Base-by-base conservation (phyloP, 2,888 invertebrate species). In the Calliscelio sp. region DNA sequence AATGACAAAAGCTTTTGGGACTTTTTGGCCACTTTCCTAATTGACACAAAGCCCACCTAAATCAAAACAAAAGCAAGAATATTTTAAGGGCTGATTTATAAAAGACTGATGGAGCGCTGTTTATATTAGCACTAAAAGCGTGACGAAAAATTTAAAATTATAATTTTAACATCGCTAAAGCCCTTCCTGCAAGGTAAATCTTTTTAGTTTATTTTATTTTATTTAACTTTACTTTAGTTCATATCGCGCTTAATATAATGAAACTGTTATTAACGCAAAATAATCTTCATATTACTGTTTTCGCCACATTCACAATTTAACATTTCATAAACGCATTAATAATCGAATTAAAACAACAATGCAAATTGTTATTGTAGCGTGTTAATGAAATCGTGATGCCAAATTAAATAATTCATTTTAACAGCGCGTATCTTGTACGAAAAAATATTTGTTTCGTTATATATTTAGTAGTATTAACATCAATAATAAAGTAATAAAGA, bases 1-100 rank as follows among this genome's bases (percentile, higher is more conserved):
- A 80, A 53, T 14, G 65, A 57, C 51, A 41, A 75, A 71, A 53
- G 59, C 73, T 81, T 63, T 49, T 8, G 18, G 49, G 65, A 49
- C 70, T 77, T 82, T 85, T 74, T 73, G 59, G 51, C 81, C 81
- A 84, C 81, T 78, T 87, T 61, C 75, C 81, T 87, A 88, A 88
- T 87, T 87, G 86, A 88, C 86, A 82, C 82, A 87, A 87, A 88
- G 86, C 86, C 80, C 49, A 73, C 65, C 83, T 84, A 81, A 87
- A 88, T 85, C 86, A 86, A 88, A 86, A 81, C 44, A 82, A 82
- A 87, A 86, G 85, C 85, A 79, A 70, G 63, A 68, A 38, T 63
- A 63, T 51, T 63, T 68, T 66, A 63, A 49, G 55, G 80, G 24
- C 46, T 57, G 73, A 82, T 80, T 80, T 74, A 53, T 79, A 61